Evolutionary conservation across 2,888 invertebrate genomes (phyloP), one percentile per base, ranked within the genome.

Genomic region (Parnassius apollo): DNA sequence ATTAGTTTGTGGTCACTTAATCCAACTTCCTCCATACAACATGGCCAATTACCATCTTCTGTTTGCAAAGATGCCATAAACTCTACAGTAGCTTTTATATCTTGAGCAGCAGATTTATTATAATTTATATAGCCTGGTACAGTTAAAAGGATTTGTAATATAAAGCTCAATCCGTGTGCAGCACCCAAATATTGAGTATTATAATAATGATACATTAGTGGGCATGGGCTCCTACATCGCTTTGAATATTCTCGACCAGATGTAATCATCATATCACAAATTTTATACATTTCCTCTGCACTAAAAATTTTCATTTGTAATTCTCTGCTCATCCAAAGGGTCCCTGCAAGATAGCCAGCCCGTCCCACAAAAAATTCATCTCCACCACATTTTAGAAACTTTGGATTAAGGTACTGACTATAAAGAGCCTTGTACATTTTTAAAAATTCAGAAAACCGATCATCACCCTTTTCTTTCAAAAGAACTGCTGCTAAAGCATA

Each of bases 341-440:
- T 94, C 7, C 96, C 97, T 69, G 95, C 94, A 0, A 98, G 80
- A 74, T 95, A 97, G 0, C 97, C 98, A 52, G 97, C 95, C 66
- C 97, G 92, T 0, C 98, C 98, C 1, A 97, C 96, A 74, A 98
- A 95, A 25, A 97, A 87, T 81, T 98, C 98, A 83, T 98, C 97
- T 45, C 96, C 95, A 18, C 95, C 96, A 75, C 93, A 93, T 74
- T 92, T 92, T 11, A 94, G 84, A 72, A 94, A 95, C 68, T 80
- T 87, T 0, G 88, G 84, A 61, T 82, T 80, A 35, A 91, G 71
- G 66, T 82, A 91, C 10, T 74, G 73, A 11, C 62, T 64, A 49
- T 89, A 83, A 9, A 92, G 82, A 10, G 89, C 83, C 64, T 86
- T 87, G 65, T 90, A 89, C 42, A 78, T 76, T 2, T 86, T 75